A percentile compares a stretch with the other conserved stretches of the same genome.
These are phyloP conservation scores for Plecturocebus donacophilus DNA, from an alignment of 2,113 vertebrate species.

Conservation along the genomic window DNA sequence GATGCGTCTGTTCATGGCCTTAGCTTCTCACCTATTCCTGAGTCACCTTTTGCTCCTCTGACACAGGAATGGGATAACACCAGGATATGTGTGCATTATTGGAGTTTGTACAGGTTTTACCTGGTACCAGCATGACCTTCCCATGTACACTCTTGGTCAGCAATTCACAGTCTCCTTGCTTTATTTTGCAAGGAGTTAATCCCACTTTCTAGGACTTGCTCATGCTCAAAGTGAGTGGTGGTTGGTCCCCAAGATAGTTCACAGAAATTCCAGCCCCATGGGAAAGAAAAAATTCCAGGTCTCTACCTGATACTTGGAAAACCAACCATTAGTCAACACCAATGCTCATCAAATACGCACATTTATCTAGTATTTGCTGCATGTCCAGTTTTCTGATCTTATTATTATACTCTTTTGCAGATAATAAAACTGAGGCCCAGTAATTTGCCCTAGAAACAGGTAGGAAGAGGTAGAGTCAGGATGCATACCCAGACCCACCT, in stretches of 20 bases:
- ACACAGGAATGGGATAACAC: background rate
- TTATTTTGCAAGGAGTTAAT: background rate
- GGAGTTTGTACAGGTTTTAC: background rate
- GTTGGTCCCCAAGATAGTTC: background rate
- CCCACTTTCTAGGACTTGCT: background rate
- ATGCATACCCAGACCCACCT: background rate
- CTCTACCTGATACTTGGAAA: background rate
- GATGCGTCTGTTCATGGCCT: background rate
- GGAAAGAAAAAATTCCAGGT: background rate
- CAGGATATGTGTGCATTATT: rapidly evolving
- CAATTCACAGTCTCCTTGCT: background rate
- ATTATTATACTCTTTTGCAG: background rate
- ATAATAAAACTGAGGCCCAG: background rate
- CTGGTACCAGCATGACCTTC: background rate
- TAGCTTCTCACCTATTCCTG: background rate
- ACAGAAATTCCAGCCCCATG: background rate
- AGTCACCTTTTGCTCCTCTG: background rate
- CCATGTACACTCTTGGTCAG: background rate
- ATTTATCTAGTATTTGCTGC: background rate
- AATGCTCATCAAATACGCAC: too few species aligned
- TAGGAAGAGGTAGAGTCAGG: background rate
- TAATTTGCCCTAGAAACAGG: background rate
- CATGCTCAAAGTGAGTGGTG: background rate
- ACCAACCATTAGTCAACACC: background rate
- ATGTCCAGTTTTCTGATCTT: background rate